Base-by-base conservation (phyloP, 2,113 vertebrate genomes). In the Urocynchramus pylzowi region DNA sequence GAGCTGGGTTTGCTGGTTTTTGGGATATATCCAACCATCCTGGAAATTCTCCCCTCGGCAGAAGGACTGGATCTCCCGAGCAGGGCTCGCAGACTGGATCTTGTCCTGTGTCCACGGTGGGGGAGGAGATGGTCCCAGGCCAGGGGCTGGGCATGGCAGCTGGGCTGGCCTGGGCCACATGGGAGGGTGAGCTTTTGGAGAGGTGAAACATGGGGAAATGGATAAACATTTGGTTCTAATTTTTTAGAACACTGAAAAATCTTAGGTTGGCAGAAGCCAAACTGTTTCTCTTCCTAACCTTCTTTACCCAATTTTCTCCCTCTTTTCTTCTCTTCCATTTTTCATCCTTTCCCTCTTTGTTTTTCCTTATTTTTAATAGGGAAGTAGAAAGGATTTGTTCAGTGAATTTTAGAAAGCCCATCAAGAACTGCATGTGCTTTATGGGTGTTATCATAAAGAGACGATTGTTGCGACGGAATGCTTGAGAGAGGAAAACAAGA, bases 401-500 rank as follows among this genome's bases (percentile, higher is more conserved):
- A 68, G n/a, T 87, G 69, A 69, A 82, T 89, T 89, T 84, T 73
- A 89, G 76, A 50, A 91, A 84, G 70, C 67, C 20, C 64, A 53
- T 70, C 70, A 69, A 64, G 79, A 87, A 33, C 94, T 73, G 49
- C 42, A 23, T 92, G 77, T 44, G 59, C 61, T 87, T 89, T 81
- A 61, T 83, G 88, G 89, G 35, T 75, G 50, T 77, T 79, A 80
- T 80, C 75, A 78, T 45, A 84, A 93, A 87, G 52, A 67, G 44
- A 56, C 11, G 2, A 50, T 87, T 19, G 35, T 59, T 86, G 69
- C 1, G 1, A 60, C 13, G 7, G 85, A 54, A 31, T 52, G 77
- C 85, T 56, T n/a, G 74, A 78, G 77, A 90, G 67, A 87, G 75
- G 80, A 91, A 92, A 93, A 86, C 89, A 78, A 35, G 90, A 91